Percentiles rank a stretch among this genome's conserved stretches.
Evolutionary conservation across 2,797 vertebrate species (phyloP).

Genomic region (Poeciliopsis infans): DNA sequence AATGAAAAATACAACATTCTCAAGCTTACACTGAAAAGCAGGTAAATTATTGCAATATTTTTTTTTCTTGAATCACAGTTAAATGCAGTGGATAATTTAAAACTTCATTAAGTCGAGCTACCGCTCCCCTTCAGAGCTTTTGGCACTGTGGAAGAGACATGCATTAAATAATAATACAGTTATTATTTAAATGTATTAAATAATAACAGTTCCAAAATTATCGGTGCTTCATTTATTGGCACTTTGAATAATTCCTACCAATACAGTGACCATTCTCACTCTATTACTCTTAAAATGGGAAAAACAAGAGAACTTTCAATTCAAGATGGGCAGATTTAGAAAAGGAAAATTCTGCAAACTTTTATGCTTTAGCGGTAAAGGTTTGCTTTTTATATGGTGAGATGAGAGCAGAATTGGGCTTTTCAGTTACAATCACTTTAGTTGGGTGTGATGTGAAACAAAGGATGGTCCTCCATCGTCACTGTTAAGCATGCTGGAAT

Average conservation of each 20-base stretch:
- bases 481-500: background rate
- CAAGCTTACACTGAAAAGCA: background rate
- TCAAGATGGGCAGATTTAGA: background rate
- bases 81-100: slow-evolving; percentile 1
- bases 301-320: background rate
- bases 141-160: background rate
- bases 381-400: background rate
- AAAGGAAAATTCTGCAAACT: background rate
- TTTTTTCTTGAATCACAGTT: background rate
- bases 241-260: background rate
- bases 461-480: background rate
- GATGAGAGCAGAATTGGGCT: background rate
- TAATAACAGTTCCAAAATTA: background rate
- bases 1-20: slow-evolving; percentile 30
- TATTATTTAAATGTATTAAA: background rate
- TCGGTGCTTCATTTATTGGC: background rate
- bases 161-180: background rate
- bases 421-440: background rate
- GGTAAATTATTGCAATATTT: background rate
- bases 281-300: background rate
- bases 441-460: background rate
- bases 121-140: background rate
- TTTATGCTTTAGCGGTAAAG: background rate
- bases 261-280: background rate
- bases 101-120: background rate